Conservation (phyloP, 2,113 vertebrate species). For the Anser cygnoides region DNA sequence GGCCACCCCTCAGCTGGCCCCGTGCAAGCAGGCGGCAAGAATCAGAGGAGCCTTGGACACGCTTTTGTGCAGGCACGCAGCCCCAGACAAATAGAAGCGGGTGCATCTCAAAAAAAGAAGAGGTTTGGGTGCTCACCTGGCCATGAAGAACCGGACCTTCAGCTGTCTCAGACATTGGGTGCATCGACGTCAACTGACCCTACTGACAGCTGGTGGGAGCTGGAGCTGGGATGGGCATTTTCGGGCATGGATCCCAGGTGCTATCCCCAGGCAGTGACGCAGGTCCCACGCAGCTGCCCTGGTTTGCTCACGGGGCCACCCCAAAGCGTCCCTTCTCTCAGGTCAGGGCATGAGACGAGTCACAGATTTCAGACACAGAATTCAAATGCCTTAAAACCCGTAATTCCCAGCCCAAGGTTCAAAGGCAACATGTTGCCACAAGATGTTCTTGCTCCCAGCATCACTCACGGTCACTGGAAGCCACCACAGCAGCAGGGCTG, state of each 20-base stretch:
- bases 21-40: not conserved
- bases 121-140: not conserved
- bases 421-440: not conserved
- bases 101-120: rapidly evolving
- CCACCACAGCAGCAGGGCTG: rapidly evolving
- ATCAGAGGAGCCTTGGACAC: not conserved
- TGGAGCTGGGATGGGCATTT: not conserved
- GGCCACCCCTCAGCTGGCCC: not conserved
- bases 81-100: not conserved
- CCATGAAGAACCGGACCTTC: not conserved
- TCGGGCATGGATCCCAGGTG: not conserved
- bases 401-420: not conserved
- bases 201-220: not conserved
- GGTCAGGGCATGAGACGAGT: not conserved
- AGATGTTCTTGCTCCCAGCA: not conserved
- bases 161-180: not conserved
- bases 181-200: not conserved
- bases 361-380: not conserved
- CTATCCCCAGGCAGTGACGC: not conserved
- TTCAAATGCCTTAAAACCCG: not conserved
- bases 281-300: not conserved
- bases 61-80: rapidly evolving
- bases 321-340: not conserved
- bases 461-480: not conserved
- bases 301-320: not conserved